Percentiles rank a stretch among this genome's conserved stretches.
Evolutionary conservation across 2,113 vertebrate genomes (phyloP).

Genomic region (Danionella cerebrum): DNA sequence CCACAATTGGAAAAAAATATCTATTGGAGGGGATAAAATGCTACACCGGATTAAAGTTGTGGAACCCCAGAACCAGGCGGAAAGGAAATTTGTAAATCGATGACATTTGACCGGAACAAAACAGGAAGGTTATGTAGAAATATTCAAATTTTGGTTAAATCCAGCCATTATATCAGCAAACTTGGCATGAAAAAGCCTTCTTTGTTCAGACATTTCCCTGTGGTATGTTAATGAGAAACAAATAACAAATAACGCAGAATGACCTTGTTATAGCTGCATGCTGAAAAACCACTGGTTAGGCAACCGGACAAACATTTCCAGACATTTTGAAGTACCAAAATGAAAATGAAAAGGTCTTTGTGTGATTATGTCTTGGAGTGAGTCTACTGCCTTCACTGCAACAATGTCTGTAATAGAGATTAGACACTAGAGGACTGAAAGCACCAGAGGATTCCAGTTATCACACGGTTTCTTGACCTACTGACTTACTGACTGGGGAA

Average conservation of each 20-base stretch:
- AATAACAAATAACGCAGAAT: not conserved
- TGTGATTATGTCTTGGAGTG: not conserved
- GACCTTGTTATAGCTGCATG: not conserved
- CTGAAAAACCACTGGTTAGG: too few species aligned
- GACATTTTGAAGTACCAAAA: not conserved
- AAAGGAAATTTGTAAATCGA: too few species aligned
- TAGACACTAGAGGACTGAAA: constrained; percentile 39
- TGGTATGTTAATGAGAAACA: not conserved
- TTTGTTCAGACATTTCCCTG: not conserved
- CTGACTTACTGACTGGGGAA: constrained; percentile 24
- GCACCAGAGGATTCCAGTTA: constrained; percentile 34
- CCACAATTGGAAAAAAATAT: too few species aligned
- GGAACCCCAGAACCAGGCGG: too few species aligned
- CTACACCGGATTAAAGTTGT: too few species aligned
- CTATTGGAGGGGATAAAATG: too few species aligned
- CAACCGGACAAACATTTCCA: not conserved
- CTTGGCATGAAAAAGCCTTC: not conserved
- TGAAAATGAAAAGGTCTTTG: not conserved
- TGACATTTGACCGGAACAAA: too few species aligned
- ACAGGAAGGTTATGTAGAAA: too few species aligned
- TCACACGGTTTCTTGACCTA: constrained; percentile 33
- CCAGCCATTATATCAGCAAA: not conserved
- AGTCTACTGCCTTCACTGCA: constrained; percentile 32
- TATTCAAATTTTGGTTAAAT: too few species aligned
- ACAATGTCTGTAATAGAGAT: constrained; percentile 47